A percentile compares a stretch with the other conserved stretches of the same genome.
Evolutionary conservation across 2,888 invertebrate genomes (phyloP).

Genomic region (Neria commutata): DNA sequence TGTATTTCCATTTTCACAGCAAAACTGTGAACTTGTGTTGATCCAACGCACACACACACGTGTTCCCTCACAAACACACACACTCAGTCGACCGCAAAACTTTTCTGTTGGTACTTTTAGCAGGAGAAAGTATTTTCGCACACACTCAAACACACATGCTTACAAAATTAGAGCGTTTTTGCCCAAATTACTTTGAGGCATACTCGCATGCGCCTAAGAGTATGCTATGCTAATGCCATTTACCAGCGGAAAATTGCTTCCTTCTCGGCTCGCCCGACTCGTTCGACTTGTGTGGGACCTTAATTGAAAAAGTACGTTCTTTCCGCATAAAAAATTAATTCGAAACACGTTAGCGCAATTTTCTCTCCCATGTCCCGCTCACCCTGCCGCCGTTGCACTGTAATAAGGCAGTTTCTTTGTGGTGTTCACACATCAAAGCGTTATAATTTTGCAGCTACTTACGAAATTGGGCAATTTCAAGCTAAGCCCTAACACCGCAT

Average conservation of each 20-base stretch:
- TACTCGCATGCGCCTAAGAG: neutral
- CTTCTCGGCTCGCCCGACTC: neutral
- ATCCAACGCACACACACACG: neutral
- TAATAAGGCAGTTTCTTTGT: slow-evolving; percentile 15
- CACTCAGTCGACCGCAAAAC: too few species aligned
- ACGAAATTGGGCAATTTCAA: neutral
- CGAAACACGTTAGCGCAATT: slow-evolving; percentile 59
- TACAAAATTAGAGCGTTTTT: too few species aligned
- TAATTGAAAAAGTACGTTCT: slow-evolving; percentile 1
- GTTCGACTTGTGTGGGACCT: too few species aligned
- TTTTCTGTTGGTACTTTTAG: too few species aligned
- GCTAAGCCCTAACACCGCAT: neutral
- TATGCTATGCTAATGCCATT: neutral
- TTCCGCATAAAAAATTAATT: slow-evolving; percentile 55
- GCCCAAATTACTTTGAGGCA: neutral
- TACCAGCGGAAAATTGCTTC: slow-evolving; percentile 2
- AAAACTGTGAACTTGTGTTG: too few species aligned
- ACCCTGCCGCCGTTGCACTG: too few species aligned
- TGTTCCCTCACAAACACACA: neutral
- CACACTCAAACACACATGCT: too few species aligned
- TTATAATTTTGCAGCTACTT: slow-evolving; percentile 28
- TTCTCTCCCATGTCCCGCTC: slow-evolving; percentile 25
- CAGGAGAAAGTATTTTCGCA: too few species aligned
- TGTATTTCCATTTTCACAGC: too few species aligned
- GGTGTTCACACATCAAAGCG: slow-evolving; percentile 38